Evolutionary conservation across 2,888 invertebrate genomes (phyloP).

Genomic region (Lycia hirtaria): DNA sequence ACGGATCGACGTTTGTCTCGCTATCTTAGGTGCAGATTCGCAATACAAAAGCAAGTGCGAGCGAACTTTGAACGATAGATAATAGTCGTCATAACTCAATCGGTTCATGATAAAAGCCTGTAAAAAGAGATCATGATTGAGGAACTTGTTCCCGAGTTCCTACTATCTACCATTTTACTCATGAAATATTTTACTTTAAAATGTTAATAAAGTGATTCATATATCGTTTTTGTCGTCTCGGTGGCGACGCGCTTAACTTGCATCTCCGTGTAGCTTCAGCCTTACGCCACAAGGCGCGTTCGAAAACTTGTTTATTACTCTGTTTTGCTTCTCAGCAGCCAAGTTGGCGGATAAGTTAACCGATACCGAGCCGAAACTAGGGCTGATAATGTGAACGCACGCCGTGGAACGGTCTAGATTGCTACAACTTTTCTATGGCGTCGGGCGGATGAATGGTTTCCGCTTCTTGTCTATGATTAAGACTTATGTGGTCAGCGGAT

Average conservation of each 20-base stretch:
- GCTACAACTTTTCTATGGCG: slow-evolving; percentile 10
- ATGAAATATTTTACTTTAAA: no score
- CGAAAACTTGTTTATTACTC: slow-evolving; percentile 35
- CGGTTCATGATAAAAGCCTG: no score
- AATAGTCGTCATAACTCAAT: no score
- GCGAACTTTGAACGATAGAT: no score
- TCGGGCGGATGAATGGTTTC: slow-evolving; percentile 3
- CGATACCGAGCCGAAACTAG: slow-evolving; percentile 33
- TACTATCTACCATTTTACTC: no score
- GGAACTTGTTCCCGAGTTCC: no score
- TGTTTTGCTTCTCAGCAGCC: slow-evolving; percentile 34
- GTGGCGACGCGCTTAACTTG: neutral
- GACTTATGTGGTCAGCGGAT: neutral
- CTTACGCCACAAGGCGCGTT: slow-evolving; percentile 8
- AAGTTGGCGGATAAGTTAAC: slow-evolving; percentile 38
- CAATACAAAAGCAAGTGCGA: no score
- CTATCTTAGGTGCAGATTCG: no score
- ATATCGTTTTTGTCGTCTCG: neutral
- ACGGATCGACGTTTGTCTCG: no score
- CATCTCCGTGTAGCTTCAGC: neutral
- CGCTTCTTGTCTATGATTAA: neutral
- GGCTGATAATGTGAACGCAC: slow-evolving; percentile 24
- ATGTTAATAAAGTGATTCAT: no score
- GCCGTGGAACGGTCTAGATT: slow-evolving; percentile 16
- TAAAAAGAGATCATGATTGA: no score